phyloP scores from a whole-genome alignment of 2,888 invertebrate species.

The Cephalotes varians region DNA sequence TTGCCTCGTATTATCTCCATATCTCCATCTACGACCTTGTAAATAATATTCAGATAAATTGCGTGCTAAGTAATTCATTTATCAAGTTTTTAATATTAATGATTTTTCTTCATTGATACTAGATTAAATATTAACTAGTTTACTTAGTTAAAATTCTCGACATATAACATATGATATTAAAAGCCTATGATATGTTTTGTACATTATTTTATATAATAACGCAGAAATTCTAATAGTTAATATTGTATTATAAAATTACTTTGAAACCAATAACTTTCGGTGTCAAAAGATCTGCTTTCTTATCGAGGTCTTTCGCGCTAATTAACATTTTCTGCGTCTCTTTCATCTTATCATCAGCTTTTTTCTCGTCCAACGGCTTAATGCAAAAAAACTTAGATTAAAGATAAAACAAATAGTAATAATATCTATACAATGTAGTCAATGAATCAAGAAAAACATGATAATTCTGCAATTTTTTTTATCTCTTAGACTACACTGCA shows the following conservation, averaged over 20 bases:
- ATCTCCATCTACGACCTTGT: conserved; percentile 59
- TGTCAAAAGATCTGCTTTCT: conserved; percentile 35
- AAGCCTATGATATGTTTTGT: not conserved
- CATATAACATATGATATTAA: not conserved
- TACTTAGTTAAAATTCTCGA: not conserved
- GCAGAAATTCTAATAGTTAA: not conserved
- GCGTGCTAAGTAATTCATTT: not conserved
- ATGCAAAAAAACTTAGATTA: not conserved
- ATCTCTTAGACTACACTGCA: not conserved
- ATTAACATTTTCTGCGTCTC: conserved; percentile 41
- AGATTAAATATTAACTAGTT: not conserved
- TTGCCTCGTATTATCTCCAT: conserved; percentile 77
- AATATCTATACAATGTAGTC: not conserved
- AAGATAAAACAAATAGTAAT: not conserved
- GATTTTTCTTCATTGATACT: no score
- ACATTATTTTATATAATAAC: not conserved
- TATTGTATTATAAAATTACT: conserved; percentile 57
- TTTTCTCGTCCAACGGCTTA: conserved; percentile 28
- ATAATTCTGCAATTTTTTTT: not conserved
- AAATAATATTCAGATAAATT: not conserved
- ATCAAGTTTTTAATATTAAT: not conserved
- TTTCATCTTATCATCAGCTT: conserved; percentile 1
- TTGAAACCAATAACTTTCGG: conserved; percentile 73
- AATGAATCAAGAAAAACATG: not conserved
- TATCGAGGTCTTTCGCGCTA: conserved; percentile 26